These are phyloP conservation scores for Malurus splendens DNA, from an alignment of 2,797 vertebrate genomes.

Conservation along the genomic window DNA sequence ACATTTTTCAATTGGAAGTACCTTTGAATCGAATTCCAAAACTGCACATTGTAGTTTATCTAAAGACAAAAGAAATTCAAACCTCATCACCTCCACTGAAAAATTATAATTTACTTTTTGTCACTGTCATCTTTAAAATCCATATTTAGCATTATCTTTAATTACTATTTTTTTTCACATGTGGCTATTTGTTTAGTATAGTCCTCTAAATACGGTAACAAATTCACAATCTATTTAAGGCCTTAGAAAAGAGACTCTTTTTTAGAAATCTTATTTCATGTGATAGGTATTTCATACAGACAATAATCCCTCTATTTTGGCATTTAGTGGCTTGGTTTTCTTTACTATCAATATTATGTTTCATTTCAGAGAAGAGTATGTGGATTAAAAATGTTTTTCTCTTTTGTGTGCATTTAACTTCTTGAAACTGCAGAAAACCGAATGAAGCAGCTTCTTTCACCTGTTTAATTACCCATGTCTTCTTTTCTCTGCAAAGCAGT, in stretches of 20 bases:
- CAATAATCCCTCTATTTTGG: not conserved
- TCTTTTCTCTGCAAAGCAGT: not conserved
- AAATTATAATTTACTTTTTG: not conserved
- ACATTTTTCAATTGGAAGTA: not conserved
- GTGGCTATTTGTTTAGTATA: not conserved
- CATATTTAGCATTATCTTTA: not conserved
- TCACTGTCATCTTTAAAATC: not conserved
- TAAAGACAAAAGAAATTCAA: not conserved
- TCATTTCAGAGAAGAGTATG: not conserved
- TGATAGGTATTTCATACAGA: not conserved
- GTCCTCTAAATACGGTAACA: not conserved
- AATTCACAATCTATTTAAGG: not conserved
- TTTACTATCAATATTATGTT: not conserved
- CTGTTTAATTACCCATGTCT: slow-evolving; percentile 42
- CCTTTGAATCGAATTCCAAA: not conserved
- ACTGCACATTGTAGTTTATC: accelerated
- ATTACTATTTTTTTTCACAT: not conserved
- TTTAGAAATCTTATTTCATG: not conserved
- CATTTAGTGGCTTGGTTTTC: not conserved
- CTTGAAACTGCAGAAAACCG: not conserved
- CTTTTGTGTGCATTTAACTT: not conserved
- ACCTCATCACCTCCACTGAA: not conserved
- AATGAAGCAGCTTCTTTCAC: slow-evolving; percentile 12
- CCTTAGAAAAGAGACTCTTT: not conserved
- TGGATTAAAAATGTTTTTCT: not conserved